Conservation (phyloP, 1,140 invertebrate species). For the Neodiprion virginianus region DNA sequence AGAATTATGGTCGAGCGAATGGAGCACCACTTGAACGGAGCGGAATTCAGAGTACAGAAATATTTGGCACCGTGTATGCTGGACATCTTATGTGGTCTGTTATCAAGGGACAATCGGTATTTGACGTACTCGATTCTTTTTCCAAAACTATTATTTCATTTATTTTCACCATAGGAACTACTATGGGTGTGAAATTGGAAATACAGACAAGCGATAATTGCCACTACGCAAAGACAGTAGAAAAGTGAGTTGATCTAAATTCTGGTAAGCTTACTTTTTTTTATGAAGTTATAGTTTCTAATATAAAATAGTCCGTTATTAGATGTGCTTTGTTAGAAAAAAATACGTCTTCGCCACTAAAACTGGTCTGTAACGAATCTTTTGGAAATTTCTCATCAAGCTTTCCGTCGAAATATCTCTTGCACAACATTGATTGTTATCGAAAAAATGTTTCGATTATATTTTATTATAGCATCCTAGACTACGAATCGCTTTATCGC, state of each 20-base stretch:
- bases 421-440: no score
- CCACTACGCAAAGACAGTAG: conserved; percentile 69
- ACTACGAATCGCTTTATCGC: no score
- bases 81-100: conserved; percentile 77
- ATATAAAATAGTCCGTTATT: no score
- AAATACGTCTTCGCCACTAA: no score
- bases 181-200: conserved; percentile 71
- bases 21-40: conserved; percentile 48
- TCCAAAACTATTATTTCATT: background rate
- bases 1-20: conserved; percentile 66
- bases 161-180: conserved; percentile 65
- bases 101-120: background rate
- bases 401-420: background rate
- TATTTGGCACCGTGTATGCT: conserved; percentile 72
- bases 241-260: conserved; percentile 44
- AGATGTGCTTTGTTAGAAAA: no score
- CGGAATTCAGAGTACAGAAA: conserved; percentile 68
- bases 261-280: no score
- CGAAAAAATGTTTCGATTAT: no score
- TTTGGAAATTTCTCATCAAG: background rate
- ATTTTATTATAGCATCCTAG: no score
- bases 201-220: conserved; percentile 67
- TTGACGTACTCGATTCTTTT: background rate
- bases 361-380: conserved; percentile 22
- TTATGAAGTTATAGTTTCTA: no score